These are phyloP conservation scores for Pygoscelis antarcticus DNA, from an alignment of 2,113 vertebrate species.

Conservation along the genomic window DNA sequence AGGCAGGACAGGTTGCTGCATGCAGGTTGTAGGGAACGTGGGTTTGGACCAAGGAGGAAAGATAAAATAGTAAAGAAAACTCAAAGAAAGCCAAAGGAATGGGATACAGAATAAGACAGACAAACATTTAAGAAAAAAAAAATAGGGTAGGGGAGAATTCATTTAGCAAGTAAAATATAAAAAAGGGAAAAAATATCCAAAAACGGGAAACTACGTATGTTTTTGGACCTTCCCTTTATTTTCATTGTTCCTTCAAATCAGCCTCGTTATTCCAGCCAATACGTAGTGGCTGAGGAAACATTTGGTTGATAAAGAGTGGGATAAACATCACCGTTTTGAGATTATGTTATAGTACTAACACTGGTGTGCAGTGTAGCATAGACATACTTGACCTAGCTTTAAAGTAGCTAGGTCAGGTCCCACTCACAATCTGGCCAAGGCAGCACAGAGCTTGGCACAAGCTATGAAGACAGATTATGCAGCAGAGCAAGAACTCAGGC, in stretches of 20 bases:
- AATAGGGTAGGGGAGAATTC: constrained; percentile 1
- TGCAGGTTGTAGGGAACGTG: constrained; percentile 62
- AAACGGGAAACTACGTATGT: not conserved
- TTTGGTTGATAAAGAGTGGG: not conserved
- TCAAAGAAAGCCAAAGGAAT: constrained; percentile 35
- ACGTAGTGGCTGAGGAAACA: not conserved
- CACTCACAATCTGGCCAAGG: not conserved
- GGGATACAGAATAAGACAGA: constrained; percentile 35
- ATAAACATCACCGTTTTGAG: not conserved
- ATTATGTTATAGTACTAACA: not conserved
- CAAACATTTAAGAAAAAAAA: constrained; percentile 14
- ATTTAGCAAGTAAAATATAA: constrained; percentile 47
- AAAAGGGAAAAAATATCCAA: not conserved
- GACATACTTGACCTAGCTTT: not conserved
- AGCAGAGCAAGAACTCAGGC: not conserved
- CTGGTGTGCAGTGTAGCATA: not conserved
- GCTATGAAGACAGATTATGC: not conserved
- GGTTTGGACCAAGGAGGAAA: constrained; percentile 58
- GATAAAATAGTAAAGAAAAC: constrained; percentile 66
- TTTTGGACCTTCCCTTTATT: not conserved
- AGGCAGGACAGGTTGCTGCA: constrained; percentile 83
- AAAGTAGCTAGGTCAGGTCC: not conserved
- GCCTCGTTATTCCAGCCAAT: not conserved
- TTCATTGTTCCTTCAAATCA: not conserved
- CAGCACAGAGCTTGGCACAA: not conserved